Evolutionary conservation across 2,797 vertebrate genomes (phyloP), one percentile per base, ranked within the genome.

Genomic region (Ambastaia sidthimunki): DNA sequence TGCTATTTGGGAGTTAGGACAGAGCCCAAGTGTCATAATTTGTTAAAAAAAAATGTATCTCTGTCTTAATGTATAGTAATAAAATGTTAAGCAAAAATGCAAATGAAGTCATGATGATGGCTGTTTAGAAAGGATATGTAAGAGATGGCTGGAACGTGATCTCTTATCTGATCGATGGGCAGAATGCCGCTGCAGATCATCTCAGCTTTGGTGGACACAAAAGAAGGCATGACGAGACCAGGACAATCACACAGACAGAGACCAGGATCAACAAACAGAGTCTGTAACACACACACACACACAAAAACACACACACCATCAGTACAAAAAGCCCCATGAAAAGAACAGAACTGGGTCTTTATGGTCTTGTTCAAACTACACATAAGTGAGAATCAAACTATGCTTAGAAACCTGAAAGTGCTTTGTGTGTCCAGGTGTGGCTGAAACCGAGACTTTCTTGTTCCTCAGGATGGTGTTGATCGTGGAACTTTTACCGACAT

Each of bases 401-500:
- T 25, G 23, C 72, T 47, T 94, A 37, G 34, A 37, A 37, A 99
- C 98, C 97, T 99, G 98, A 83, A 99, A 99, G 87, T 99, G 98
- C 82, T 99, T 99, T 0, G 98, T 99, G 89, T 94, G 98, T 76
- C 98, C 98, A 4, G 98, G 98, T 0, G 97, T 99, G 57, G 96
- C 95, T 28, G 98, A 99, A 66, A 99, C 98, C 0, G 98, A 99
- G 44, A 98, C 97, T 83, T 98, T 99, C 91, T 99, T 99, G 89
- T 98, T 94, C 82, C 96, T 94, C 41, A 99, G 85, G 85, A 99
- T 96, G 65, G 98, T 97, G 92, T 99, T 99, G 91, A 99, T 98
- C n/a, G 97, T 99, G 0, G 98, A 98, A 89, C 98, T 99, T 89
- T 99, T 99, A 9, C 98, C 98, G 70, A 99, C 98, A 1, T 99